Conservation (phyloP, 2,888 invertebrate genomes). For the Perizoma flavofasciatum region DNA sequence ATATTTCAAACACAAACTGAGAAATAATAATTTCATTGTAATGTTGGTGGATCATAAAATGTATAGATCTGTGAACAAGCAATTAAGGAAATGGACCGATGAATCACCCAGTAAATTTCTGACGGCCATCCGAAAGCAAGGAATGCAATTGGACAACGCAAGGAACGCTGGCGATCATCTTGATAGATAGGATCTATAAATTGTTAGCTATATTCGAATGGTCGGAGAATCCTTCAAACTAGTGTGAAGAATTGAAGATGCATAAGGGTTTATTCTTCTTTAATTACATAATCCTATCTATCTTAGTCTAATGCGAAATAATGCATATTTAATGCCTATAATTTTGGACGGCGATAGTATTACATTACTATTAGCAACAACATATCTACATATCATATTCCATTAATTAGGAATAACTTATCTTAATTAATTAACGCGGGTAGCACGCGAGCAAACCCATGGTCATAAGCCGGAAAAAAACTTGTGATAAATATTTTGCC, state of each 20-base stretch:
- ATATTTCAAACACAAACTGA: no score
- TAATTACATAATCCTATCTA: no score
- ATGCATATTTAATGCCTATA: no score
- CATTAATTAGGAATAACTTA: no score
- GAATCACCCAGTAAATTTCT: slow-evolving; percentile 54
- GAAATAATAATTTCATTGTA: background rate
- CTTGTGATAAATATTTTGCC: no score
- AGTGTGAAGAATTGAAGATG: background rate
- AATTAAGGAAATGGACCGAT: slow-evolving; percentile 27
- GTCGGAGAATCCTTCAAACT: slow-evolving; percentile 34
- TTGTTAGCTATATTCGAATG: slow-evolving; percentile 56
- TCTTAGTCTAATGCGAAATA: no score
- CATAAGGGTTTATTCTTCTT: background rate
- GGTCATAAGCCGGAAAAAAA: no score
- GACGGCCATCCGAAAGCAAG: slow-evolving; percentile 47
- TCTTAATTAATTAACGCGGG: no score
- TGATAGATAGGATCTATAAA: slow-evolving; percentile 72
- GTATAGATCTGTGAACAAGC: slow-evolving; percentile 17
- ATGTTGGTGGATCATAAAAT: background rate
- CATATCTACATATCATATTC: no score
- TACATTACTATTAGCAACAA: no score
- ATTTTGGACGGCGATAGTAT: no score
- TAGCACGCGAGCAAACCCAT: no score
- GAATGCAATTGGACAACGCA: slow-evolving; percentile 73
- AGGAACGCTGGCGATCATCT: slow-evolving; percentile 55